Conservation (phyloP, 35 echinoderm and acorn worm genomes). For the Ptychodera flava region DNA sequence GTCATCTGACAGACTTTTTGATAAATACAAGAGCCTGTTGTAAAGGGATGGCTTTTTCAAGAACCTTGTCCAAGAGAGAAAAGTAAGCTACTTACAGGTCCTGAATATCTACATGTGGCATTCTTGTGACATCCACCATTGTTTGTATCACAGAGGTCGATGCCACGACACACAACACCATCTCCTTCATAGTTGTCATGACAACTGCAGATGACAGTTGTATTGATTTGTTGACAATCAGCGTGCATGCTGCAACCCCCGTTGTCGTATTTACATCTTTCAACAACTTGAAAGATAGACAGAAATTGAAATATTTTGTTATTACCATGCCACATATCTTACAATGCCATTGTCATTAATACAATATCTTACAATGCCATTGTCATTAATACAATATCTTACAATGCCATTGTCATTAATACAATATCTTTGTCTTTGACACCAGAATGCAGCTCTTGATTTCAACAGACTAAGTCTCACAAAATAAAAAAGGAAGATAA, state of each 20-base stretch:
- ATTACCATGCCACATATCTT: too few relatives aligned
- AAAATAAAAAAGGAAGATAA: too few relatives aligned
- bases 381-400: neutral
- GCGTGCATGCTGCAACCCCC: conserved; percentile 61
- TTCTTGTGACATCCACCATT: conserved; percentile 50
- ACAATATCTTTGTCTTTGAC: neutral
- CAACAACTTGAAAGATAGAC: conserved; percentile 21
- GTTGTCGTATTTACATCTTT: conserved; percentile 46
- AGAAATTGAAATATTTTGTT: neutral
- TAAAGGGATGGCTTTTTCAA: too few relatives aligned
- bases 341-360: neutral
- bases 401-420: neutral
- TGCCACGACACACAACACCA: conserved; percentile 42
- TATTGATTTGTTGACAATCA: conserved; percentile 24
- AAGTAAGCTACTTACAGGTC: conserved; percentile 40
- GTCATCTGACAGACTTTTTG: too few relatives aligned
- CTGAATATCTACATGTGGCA: conserved; percentile 36
- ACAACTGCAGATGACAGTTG: conserved; percentile 23
- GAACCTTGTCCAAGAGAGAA: too few relatives aligned
- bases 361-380: too few relatives aligned
- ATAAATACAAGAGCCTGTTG: too few relatives aligned
- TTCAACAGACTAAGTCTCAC: too few relatives aligned
- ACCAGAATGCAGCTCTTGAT: neutral
- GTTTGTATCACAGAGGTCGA: conserved; percentile 30
- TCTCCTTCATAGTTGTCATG: conserved; percentile 47